Evolutionary conservation across 2,888 invertebrate species (phyloP).

Genomic region (Hemistola chrysoprasaria): DNA sequence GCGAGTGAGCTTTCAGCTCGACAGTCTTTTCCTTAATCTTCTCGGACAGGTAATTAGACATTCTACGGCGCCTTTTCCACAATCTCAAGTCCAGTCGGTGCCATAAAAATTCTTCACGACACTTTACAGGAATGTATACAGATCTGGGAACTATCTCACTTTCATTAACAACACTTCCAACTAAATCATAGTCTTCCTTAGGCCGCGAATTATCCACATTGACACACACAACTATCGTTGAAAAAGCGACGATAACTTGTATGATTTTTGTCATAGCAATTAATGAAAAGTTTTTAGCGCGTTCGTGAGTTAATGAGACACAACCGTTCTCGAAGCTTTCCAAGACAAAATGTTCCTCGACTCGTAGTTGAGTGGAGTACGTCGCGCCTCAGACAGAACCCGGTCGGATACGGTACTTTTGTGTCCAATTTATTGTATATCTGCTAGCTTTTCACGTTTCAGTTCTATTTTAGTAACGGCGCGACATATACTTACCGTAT

Average conservation of each 20-base stretch:
- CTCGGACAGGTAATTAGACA: constrained; percentile 25
- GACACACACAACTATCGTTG: constrained; percentile 48
- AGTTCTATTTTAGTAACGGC: constrained; percentile 23
- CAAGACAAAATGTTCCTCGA: constrained; percentile 53
- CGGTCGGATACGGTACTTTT: constrained; percentile 42
- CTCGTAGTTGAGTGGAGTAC: constrained; percentile 26
- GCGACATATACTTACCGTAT: constrained; percentile 6
- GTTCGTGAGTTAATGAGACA: constrained; percentile 38
- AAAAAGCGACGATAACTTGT: constrained; percentile 46
- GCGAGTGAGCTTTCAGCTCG: constrained; percentile 20
- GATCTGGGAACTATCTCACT: constrained; percentile 34
- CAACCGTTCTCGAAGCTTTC: constrained; percentile 59
- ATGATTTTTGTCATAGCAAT: constrained; percentile 47
- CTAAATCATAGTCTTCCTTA: constrained; percentile 31
- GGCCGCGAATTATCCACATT: constrained; percentile 39
- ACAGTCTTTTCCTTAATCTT: constrained; percentile 21
- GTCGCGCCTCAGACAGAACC: constrained; percentile 17
- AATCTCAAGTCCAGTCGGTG: constrained; percentile 57
- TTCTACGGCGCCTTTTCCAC: constrained; percentile 68
- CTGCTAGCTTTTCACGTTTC: constrained; percentile 11
- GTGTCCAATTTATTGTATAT: constrained; percentile 20
- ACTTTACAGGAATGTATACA: constrained; percentile 46
- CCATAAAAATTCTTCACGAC: constrained; percentile 53
- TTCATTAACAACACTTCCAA: constrained; percentile 29
- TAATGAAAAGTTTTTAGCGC: constrained; percentile 22